A percentile compares a stretch with the other conserved stretches of the same genome.
phyloP scores from a whole-genome alignment of 2,113 vertebrate species.

The Calyptomena viridis region DNA sequence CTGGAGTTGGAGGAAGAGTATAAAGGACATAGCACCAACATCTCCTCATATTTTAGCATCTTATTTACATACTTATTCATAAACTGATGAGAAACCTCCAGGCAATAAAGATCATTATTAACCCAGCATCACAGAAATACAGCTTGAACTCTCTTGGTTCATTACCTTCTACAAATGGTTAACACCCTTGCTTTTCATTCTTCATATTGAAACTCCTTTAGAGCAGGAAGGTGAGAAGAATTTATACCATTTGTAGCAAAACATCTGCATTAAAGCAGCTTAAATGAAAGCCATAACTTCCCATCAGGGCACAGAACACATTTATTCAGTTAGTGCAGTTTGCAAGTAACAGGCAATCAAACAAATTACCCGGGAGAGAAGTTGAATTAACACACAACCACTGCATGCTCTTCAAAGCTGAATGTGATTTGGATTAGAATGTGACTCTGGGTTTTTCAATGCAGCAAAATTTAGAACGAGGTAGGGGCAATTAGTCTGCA shows the following conservation, averaged over 20 bases:
- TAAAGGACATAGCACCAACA: not conserved
- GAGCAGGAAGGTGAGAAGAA: not conserved
- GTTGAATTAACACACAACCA: slow-evolving; percentile 36
- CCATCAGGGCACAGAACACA: not conserved
- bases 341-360: slow-evolving; percentile 22
- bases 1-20: not conserved
- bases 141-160: not conserved
- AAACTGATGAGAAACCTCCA: not conserved
- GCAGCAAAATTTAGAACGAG: slow-evolving; percentile 21
- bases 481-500: slow-evolving; percentile 47
- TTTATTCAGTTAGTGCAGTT: slow-evolving; percentile 24
- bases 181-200: not conserved
- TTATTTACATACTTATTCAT: not conserved
- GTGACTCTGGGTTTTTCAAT: slow-evolving; percentile 5
- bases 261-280: not conserved
- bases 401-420: slow-evolving; percentile 34
- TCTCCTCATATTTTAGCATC: not conserved
- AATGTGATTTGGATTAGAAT: slow-evolving; percentile 56
- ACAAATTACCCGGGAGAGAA: slow-evolving; percentile 27
- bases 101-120: not conserved
- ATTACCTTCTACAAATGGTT: not conserved
- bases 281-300: not conserved
- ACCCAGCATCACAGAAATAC: not conserved
- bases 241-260: not conserved
- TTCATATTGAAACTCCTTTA: not conserved